Evolutionary conservation across 92 coral and sea anemone genomes (phyloP), one percentile per base, ranked within the genome.

Genomic region (Phenganax stokvisi): DNA sequence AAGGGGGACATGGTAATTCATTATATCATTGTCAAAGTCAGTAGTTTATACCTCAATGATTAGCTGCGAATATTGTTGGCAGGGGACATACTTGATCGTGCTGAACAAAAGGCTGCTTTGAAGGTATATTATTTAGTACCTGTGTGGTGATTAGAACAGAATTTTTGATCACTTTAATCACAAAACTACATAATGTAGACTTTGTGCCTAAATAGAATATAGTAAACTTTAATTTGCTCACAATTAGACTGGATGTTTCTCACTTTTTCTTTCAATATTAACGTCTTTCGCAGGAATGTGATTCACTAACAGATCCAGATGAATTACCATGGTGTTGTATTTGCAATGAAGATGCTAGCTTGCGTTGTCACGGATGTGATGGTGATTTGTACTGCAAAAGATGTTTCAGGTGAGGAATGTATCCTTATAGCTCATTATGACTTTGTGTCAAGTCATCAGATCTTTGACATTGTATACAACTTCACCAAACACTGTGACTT

Each of bases 261-360:
- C 47, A 37, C 47, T 37, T 37, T 37, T 37, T 37, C 5, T 5
- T 37, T 37, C 5, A 1, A 37, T 37, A 37, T 37, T 0, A 37
- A 37, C 47, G 5, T 61, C 13, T 10, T 57, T 86, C 85, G 73
- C 84, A 90, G 79, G 97, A 96, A 51, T 88, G 92, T 56, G 93
- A 89, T 63, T 87, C 89, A 51, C 85, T 83, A 54, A 87, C 92
- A 79, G 99, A 92, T 77, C 97, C 91, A 4, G 99, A 90, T 3
- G 97, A 96, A 84, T 83, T 96, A 58, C 99, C 99, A 10, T 96
- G 99, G 99, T 96, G 99, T 71, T 96, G 99, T 79, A 96, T 96
- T 77, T 96, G 99, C 54, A 92, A 96, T 85, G 96, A 92, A 0
- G 92, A 96, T 92, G 99, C 97, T 37, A 90, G 85, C 9, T 81